These are phyloP conservation scores for Chloroceryle aenea DNA, from an alignment of 2,113 vertebrate species.

Conservation along the genomic window DNA sequence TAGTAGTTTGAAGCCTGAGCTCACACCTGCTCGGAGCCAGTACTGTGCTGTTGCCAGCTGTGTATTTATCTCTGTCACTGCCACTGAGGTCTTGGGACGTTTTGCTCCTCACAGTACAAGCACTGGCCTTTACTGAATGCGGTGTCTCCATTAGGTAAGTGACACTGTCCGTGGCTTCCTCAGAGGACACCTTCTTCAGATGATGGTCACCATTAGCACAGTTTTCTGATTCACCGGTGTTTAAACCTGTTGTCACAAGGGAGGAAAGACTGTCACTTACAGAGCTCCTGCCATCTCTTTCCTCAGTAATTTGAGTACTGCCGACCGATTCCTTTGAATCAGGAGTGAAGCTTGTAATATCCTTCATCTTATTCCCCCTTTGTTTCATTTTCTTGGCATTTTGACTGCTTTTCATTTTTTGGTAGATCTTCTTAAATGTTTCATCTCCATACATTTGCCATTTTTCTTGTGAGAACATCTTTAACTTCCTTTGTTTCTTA, in stretches of 20 bases:
- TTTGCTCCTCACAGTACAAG: background rate
- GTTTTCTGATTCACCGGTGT: background rate
- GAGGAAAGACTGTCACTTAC: background rate
- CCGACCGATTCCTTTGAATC: background rate
- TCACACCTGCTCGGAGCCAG: background rate
- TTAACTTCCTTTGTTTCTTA: constrained; percentile 83
- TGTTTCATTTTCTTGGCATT: constrained; percentile 52
- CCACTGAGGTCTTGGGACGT: background rate
- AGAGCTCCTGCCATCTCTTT: background rate
- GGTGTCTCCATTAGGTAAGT: background rate
- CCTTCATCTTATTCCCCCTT: background rate
- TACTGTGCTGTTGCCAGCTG: background rate
- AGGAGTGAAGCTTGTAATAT: background rate
- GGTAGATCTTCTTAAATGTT: constrained; percentile 91
- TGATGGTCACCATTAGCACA: background rate
- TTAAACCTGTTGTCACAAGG: background rate
- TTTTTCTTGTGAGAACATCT: constrained; percentile 92
- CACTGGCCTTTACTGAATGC: background rate
- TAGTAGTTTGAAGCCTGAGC: background rate
- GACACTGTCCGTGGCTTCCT: background rate
- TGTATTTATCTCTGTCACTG: background rate
- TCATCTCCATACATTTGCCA: constrained; percentile 95
- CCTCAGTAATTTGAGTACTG: background rate
- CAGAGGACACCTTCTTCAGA: background rate
- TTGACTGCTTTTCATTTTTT: constrained; percentile 75